These are phyloP conservation scores for Leptinotarsa lineolata DNA, from an alignment of 1,140 invertebrate genomes.

Conservation along the genomic window DNA sequence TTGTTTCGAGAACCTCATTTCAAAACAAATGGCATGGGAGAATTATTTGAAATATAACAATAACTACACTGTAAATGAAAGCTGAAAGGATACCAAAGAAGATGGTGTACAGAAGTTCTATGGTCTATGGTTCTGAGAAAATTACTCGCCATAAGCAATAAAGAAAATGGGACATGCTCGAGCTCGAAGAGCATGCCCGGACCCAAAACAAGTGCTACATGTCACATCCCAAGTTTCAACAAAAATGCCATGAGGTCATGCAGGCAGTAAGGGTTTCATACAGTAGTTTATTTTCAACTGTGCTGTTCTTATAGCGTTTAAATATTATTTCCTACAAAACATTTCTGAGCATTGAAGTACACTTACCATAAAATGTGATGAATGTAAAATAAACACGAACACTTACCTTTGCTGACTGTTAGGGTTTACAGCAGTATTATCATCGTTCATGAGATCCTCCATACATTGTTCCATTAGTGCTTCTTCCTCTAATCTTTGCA, in stretches of 20 bases:
- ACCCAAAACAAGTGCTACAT: too few relatives aligned
- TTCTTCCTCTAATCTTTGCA: slow-evolving; percentile 84
- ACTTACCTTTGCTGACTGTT: slow-evolving; percentile 24
- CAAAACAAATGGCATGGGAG: too few relatives aligned
- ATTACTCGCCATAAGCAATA: too few relatives aligned
- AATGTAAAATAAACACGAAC: not conserved
- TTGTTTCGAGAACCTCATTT: too few relatives aligned
- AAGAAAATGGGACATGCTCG: too few relatives aligned
- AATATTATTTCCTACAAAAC: not conserved
- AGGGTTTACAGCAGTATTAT: slow-evolving; percentile 31
- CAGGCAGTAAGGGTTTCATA: not conserved
- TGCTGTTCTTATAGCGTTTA: not conserved
- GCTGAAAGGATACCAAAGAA: too few relatives aligned
- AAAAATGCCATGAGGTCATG: not conserved
- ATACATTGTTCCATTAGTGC: slow-evolving; percentile 85
- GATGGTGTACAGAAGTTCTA: too few relatives aligned
- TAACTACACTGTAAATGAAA: too few relatives aligned
- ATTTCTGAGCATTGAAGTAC: not conserved
- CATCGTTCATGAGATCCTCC: slow-evolving; percentile 79
- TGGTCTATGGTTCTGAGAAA: too few relatives aligned
- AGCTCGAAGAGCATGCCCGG: too few relatives aligned
- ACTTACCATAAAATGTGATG: not conserved
- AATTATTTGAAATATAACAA: too few relatives aligned
- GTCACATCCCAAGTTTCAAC: too few relatives aligned
- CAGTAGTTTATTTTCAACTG: not conserved